phyloP scores from a whole-genome alignment of 1,140 invertebrate genomes.

The Eumeta japonica region DNA sequence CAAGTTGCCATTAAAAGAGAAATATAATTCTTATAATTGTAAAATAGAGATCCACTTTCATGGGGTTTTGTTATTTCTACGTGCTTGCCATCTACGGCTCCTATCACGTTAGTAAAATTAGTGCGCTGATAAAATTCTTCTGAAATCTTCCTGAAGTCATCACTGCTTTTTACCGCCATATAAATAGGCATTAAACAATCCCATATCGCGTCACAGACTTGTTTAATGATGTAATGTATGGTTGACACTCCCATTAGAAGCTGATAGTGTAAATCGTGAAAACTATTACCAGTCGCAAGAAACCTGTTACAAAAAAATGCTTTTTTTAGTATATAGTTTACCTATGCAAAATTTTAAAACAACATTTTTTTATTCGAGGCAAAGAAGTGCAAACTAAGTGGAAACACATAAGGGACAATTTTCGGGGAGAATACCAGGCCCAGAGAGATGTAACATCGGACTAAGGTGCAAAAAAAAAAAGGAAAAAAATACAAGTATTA shows the following conservation, averaged over 20 bases:
- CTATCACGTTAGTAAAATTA: slow-evolving; percentile 1
- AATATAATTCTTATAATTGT: slow-evolving; percentile 37
- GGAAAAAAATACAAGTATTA: slow-evolving; percentile 11
- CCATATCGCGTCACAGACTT: slow-evolving; percentile 6
- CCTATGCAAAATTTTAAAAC: background rate
- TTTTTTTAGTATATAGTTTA: too few species aligned
- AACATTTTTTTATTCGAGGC: slow-evolving; percentile 6
- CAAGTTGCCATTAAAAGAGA: slow-evolving; percentile 34
- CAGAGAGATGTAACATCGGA: slow-evolving; percentile 3
- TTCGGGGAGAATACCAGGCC: slow-evolving; percentile 7
- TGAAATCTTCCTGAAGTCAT: background rate
- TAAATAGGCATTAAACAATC: slow-evolving; percentile 6
- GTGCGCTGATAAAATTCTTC: slow-evolving; percentile 2
- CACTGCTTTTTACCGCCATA: slow-evolving; percentile 3
- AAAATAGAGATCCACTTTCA: slow-evolving; percentile 24
- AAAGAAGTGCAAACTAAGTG: slow-evolving; percentile 5
- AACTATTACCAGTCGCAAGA: slow-evolving; percentile 6
- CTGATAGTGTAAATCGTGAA: slow-evolving; percentile 5
- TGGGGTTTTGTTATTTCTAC: background rate
- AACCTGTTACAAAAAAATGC: slow-evolving; percentile 5
- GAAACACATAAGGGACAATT: slow-evolving; percentile 10
- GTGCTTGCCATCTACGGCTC: slow-evolving; percentile 2
- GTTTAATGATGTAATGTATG: slow-evolving; percentile 7
- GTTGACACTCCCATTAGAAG: slow-evolving; percentile 5
- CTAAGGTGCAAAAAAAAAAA: slow-evolving; percentile 8